Percentiles rank a stretch among this genome's conserved stretches.
Conservation (phyloP, 2,113 vertebrate genomes). For the Melanerpes aurifrons region DNA sequence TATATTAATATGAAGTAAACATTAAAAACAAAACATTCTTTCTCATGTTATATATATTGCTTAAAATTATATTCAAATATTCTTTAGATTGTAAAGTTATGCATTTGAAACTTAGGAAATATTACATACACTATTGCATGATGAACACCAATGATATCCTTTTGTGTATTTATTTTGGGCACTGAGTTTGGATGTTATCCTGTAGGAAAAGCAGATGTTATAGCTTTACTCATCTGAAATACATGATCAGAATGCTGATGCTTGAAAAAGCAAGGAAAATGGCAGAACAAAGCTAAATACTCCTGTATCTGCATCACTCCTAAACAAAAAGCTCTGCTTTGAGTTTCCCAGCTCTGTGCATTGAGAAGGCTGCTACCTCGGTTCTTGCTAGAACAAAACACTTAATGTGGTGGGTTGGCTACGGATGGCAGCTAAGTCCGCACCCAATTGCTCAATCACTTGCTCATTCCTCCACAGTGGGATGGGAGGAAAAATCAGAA, state of each 20-base stretch:
- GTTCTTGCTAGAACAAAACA: background rate
- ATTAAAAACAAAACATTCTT: background rate
- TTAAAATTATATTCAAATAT: background rate
- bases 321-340: background rate
- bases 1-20: background rate
- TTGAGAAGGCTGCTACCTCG: background rate
- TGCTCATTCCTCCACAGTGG: background rate
- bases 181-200: background rate
- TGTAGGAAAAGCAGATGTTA: background rate
- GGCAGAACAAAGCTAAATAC: background rate
- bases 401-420: background rate
- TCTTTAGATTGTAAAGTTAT: background rate
- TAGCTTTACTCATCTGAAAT: background rate
- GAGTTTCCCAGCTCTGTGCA: background rate
- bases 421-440: background rate
- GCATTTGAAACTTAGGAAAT: background rate
- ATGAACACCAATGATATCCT: background rate
- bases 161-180: background rate
- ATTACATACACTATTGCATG: background rate
- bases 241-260: background rate
- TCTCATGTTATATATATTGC: background rate
- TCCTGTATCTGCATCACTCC: background rate
- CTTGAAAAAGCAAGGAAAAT: background rate
- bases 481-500: background rate
- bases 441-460: fast-evolving